A percentile compares a stretch with the other conserved stretches of the same genome.
phyloP scores from a whole-genome alignment of 2,113 vertebrate species.

The Synchiropus splendidus region DNA sequence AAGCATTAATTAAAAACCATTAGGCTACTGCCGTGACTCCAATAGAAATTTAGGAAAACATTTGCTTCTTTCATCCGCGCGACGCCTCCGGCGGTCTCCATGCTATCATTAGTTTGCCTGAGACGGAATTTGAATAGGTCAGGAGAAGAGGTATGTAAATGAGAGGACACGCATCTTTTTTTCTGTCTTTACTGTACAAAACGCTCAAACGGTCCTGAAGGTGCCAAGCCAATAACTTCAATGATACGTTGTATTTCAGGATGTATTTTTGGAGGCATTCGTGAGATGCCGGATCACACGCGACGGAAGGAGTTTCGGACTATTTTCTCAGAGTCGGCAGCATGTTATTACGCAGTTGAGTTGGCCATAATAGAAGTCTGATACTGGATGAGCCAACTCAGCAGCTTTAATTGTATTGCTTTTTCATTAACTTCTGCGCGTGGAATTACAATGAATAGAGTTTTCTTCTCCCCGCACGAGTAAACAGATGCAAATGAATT shows the following conservation, averaged over 20 bases:
- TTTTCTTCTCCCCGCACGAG: neutral
- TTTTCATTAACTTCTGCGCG: constrained; percentile 21
- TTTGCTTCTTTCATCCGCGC: too few relatives aligned
- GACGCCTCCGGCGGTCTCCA: too few relatives aligned
- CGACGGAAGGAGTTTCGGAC: constrained; percentile 55
- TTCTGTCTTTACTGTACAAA: constrained; percentile 8
- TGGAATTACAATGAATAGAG: constrained; percentile 18
- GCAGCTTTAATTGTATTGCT: constrained; percentile 53
- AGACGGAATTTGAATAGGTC: constrained; percentile 11
- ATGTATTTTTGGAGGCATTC: constrained; percentile 15
- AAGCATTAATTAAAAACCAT: too few relatives aligned
- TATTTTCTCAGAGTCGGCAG: constrained; percentile 49
- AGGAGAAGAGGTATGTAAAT: constrained; percentile 41
- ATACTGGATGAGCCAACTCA: constrained; percentile 37
- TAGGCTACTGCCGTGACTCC: too few relatives aligned
- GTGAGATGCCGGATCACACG: constrained; percentile 52
- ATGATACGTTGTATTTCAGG: too few relatives aligned
- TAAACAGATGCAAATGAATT: neutral
- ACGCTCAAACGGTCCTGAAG: constrained; percentile 3
- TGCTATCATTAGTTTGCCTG: too few relatives aligned
- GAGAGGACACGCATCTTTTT: constrained; percentile 24
- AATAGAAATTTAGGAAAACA: too few relatives aligned
- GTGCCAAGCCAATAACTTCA: too few relatives aligned
- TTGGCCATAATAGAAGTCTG: constrained; percentile 33
- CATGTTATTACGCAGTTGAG: constrained; percentile 10